A percentile compares a stretch with the other conserved stretches of the same genome.
These are phyloP conservation scores for Cephalophus harveyi DNA, from an alignment of 2,113 vertebrate genomes.

Conservation along the genomic window DNA sequence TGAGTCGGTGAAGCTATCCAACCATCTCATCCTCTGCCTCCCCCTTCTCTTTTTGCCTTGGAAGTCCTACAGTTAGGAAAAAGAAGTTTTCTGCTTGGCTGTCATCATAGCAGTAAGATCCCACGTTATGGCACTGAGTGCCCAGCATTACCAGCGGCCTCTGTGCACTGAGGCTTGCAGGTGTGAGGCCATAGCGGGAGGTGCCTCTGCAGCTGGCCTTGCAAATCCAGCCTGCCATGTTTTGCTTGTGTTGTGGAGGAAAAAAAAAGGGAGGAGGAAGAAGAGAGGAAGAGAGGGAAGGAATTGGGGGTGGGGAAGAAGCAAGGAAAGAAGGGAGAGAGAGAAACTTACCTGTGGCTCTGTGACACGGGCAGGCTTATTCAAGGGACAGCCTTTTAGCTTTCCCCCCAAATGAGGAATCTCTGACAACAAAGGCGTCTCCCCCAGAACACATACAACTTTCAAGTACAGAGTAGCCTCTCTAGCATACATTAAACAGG, in stretches of 20 bases:
- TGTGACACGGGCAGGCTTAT: background rate
- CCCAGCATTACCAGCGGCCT: background rate
- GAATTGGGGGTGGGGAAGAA: background rate
- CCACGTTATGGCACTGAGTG: no score
- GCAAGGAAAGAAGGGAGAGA: background rate
- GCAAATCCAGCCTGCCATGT: background rate
- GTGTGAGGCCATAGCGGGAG: rapidly evolving
- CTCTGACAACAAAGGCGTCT: background rate
- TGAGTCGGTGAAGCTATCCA: background rate
- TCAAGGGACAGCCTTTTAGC: background rate
- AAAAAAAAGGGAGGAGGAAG: background rate
- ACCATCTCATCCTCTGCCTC: background rate
- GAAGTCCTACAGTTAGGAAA: background rate
- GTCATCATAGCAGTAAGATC: background rate
- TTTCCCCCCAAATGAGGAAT: background rate
- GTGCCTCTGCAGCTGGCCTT: background rate
- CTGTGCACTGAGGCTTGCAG: rapidly evolving
- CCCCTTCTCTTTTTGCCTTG: background rate
- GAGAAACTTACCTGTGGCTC: background rate
- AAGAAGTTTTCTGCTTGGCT: background rate
- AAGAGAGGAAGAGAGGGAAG: background rate
- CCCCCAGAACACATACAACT: background rate
- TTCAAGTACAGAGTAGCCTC: background rate
- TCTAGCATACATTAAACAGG: background rate
- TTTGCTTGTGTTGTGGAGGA: background rate